phyloP scores from a whole-genome alignment of 2,888 invertebrate genomes.

The Mayetiola destructor region DNA sequence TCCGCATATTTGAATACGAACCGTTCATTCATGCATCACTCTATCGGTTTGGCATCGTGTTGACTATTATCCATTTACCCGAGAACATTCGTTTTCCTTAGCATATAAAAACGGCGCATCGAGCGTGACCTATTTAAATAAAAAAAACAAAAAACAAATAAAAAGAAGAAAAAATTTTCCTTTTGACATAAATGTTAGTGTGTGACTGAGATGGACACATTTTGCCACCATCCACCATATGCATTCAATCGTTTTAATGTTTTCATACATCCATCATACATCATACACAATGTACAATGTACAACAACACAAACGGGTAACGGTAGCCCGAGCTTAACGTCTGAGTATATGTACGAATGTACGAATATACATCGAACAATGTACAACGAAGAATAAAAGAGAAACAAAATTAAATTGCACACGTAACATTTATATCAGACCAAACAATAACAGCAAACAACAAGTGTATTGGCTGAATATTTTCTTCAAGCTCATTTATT shows the following conservation, averaged over 20 bases:
- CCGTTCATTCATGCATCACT: too few relatives aligned
- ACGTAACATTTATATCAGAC: neutral
- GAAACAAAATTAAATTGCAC: neutral
- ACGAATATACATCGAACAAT: neutral
- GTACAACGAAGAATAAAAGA: too few relatives aligned
- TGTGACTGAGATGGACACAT: neutral
- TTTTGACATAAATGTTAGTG: neutral
- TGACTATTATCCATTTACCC: too few relatives aligned
- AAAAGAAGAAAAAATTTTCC: too few relatives aligned
- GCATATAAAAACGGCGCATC: neutral
- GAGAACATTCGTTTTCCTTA: too few relatives aligned
- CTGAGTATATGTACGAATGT: too few relatives aligned
- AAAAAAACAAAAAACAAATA: too few relatives aligned
- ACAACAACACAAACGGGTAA: too few relatives aligned
- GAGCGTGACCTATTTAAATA: conserved; percentile 6
- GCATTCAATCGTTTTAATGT: neutral
- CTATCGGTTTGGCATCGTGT: too few relatives aligned
- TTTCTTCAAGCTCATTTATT: too few relatives aligned
- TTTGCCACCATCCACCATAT: neutral
- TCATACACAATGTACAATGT: neutral
- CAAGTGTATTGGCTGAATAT: neutral
- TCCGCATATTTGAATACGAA: too few relatives aligned
- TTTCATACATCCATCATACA: conserved; percentile 7
- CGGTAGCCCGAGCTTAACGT: neutral
- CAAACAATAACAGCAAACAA: neutral